Evolutionary conservation across 2,113 vertebrate species (phyloP), one percentile per base, ranked within the genome.

Genomic region (Leptodactylus fuscus): DNA sequence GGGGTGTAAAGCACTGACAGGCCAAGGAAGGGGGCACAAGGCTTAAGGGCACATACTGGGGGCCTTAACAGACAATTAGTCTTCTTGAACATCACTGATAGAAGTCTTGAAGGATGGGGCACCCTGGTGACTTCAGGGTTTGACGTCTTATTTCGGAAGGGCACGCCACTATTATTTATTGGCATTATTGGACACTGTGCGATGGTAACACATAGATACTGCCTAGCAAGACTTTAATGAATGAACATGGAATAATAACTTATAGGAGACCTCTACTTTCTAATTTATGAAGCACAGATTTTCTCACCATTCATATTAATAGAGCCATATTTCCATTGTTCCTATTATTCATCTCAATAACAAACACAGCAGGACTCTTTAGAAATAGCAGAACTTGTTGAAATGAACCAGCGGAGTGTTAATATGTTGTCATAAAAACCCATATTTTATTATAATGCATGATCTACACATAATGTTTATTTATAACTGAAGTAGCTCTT

Each of bases 401-500:
- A 80, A 80, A 80, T 80, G 53, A 80, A 34, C 15, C 55, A 62
- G 77, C 44, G 77, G 77, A 60, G 53, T 80, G 77, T 80, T 60
- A 80, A 62, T 49, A 62, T 11, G 16, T 16, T 80, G 77, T 62
- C 77, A 80, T 16, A 60, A 78, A 80, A 80, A 41, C 24, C 48
- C 34, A 62, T 55, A 62, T 44, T 80, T 60, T 41, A 41, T 13
- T 34, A 80, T 27, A 80, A 60, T 55, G 77, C 18, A 20, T 55
- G 29, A 38, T 22, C 32, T 69, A 38, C 34, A 4, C 34, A 38
- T 2, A 11, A 44, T 29, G 5, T 38, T 12, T 79, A 60, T 62
- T 62, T 80, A 80, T 62, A 58, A 36, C 36, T 11, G 9, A 16
- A 34, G 49, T 58, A 38, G 8, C 16, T 24, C n/a, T n/a, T n/a